Percentiles rank a stretch among this genome's conserved stretches.
Evolutionary conservation across 2,113 vertebrate species (phyloP).

Genomic region (Ranitomeya imitator): DNA sequence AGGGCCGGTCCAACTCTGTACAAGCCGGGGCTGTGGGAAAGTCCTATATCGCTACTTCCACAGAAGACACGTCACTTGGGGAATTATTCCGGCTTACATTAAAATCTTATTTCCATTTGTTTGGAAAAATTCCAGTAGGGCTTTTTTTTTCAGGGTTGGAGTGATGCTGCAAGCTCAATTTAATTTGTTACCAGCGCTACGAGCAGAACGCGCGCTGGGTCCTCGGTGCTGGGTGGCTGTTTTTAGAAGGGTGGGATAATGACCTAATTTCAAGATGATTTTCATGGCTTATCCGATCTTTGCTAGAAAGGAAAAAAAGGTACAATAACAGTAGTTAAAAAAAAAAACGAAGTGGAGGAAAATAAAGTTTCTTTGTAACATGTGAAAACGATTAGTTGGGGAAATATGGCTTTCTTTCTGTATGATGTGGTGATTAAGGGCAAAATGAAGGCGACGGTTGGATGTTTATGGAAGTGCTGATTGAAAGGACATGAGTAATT

Average conservation of each 20-base stretch:
- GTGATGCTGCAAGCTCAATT: constrained; percentile 45
- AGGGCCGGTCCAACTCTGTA: constrained; percentile 69
- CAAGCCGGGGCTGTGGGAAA: constrained; percentile 78
- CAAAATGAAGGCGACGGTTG: not conserved
- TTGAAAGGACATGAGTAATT: constrained; percentile 10
- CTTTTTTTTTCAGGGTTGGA: constrained; percentile 18
- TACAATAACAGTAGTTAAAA: constrained; percentile 16
- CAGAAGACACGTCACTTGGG: constrained; percentile 50
- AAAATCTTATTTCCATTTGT: constrained; percentile 42
- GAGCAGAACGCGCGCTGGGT: constrained; percentile 21
- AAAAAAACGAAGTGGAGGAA: not conserved
- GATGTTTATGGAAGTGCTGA: constrained; percentile 11
- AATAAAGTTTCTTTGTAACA: constrained; percentile 15
- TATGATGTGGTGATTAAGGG: constrained; percentile 17
- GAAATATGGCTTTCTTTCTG: not conserved
- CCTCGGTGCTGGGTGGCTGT: constrained; percentile 21
- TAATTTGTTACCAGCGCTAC: not conserved
- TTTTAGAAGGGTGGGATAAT: constrained; percentile 49
- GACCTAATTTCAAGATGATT: constrained; percentile 33
- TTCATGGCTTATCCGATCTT: not conserved
- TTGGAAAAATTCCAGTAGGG: constrained; percentile 49
- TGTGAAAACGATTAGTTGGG: not conserved
- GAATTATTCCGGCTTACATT: constrained; percentile 50
- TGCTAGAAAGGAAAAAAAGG: not conserved
- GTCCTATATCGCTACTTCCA: constrained; percentile 72